Percentiles rank a stretch among this genome's conserved stretches.
These are phyloP conservation scores for Carduelis carduelis DNA, from an alignment of 2,797 vertebrate genomes.

Conservation along the genomic window DNA sequence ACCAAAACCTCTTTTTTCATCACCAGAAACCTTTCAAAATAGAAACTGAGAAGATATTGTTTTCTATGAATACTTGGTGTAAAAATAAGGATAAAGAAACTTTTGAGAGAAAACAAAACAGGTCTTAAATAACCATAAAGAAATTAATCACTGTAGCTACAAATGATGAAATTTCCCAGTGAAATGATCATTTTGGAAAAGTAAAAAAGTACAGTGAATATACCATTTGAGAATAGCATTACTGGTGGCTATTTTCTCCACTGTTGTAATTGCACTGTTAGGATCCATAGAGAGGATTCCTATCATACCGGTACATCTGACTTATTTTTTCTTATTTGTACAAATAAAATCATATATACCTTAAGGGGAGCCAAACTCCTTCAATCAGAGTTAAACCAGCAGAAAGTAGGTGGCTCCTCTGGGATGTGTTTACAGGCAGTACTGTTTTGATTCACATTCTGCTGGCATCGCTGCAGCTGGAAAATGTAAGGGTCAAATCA, in stretches of 20 bases:
- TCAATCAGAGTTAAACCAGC: background rate
- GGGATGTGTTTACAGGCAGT: background rate
- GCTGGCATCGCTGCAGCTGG: background rate
- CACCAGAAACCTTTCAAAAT: background rate
- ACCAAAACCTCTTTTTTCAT: background rate
- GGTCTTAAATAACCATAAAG: background rate
- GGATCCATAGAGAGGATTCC: background rate
- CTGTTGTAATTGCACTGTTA: background rate
- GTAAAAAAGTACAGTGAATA: background rate
- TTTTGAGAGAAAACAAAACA: background rate
- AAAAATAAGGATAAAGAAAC: background rate
- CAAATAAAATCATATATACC: background rate
- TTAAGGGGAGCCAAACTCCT: background rate
- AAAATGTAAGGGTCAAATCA: conserved; percentile 19
- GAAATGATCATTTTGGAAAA: background rate
- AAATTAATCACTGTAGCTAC: background rate
- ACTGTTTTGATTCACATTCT: conserved; percentile 15
- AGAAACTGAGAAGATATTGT: background rate
- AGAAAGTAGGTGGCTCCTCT: background rate
- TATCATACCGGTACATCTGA: background rate
- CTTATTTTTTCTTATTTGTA: background rate
- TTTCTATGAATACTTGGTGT: background rate
- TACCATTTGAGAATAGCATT: background rate
- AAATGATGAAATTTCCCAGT: background rate
- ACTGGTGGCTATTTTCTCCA: background rate